phyloP scores from a whole-genome alignment of 2,888 invertebrate species.

The Molorchus minor region DNA sequence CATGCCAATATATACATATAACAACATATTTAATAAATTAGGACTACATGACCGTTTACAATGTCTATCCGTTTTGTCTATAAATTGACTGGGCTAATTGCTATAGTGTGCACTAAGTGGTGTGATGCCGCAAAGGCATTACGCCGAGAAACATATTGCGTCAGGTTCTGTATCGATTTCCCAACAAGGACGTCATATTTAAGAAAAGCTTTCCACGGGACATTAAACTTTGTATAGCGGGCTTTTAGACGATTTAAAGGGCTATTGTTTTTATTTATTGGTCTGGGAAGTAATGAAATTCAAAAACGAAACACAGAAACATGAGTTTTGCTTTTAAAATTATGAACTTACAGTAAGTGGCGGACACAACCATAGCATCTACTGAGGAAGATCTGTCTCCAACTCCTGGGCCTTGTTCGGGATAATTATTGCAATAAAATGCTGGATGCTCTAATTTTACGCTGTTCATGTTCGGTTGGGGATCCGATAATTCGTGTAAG shows the following conservation, averaged over 20 bases:
- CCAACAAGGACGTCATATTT: slow-evolving; percentile 19
- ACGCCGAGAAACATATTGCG: slow-evolving; percentile 8
- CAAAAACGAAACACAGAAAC: neutral
- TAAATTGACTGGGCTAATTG: neutral
- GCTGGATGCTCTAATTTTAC: slow-evolving; percentile 85
- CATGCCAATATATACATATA: too few species aligned
- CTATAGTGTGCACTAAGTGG: neutral
- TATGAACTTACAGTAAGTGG: slow-evolving; percentile 78
- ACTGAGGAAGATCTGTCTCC: slow-evolving; percentile 62
- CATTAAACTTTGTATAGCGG: slow-evolving; percentile 1
- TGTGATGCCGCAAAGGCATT: neutral
- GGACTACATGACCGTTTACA: too few species aligned
- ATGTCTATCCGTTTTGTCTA: too few species aligned
- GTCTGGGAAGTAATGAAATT: neutral
- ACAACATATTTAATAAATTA: too few species aligned
- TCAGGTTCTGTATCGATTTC: slow-evolving; percentile 40
- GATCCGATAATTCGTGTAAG: slow-evolving; percentile 86
- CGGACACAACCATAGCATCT: slow-evolving; percentile 76
- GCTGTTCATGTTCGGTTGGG: slow-evolving; percentile 72
- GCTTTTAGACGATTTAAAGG: slow-evolving; percentile 4
- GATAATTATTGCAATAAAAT: slow-evolving; percentile 85
- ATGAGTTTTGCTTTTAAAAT: neutral
- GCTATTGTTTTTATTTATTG: neutral
- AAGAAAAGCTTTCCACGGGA: slow-evolving; percentile 11
- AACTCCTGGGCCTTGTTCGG: slow-evolving; percentile 72